phyloP scores from a whole-genome alignment of 2,113 vertebrate species.

The Solea senegalensis region DNA sequence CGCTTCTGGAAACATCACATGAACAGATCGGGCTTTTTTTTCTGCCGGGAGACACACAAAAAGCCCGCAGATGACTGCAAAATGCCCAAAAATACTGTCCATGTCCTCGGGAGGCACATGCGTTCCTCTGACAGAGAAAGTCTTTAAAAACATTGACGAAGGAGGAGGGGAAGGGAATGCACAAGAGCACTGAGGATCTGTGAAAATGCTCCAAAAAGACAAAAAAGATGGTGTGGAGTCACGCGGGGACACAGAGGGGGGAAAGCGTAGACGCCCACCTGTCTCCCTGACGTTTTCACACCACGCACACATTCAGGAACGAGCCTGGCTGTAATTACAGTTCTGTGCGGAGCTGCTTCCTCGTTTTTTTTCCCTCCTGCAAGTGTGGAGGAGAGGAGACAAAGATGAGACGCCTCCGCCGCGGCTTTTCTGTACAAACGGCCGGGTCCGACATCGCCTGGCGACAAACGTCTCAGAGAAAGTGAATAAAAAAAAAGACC shows the following conservation, averaged over 20 bases:
- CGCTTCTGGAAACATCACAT: slow-evolving; percentile 29
- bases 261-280: background rate
- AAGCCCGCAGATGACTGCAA: slow-evolving; percentile 48
- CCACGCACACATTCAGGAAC: slow-evolving; percentile 1
- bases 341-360: slow-evolving; percentile 35
- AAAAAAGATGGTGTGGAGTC: slow-evolving; percentile 38
- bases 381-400: background rate
- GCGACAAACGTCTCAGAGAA: background rate
- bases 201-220: slow-evolving; percentile 9
- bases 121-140: slow-evolving; percentile 23
- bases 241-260: background rate
- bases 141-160: slow-evolving; percentile 1
- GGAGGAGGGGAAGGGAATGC: slow-evolving; percentile 31
- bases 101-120: slow-evolving; percentile 33
- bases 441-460: background rate
- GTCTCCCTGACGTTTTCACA: background rate
- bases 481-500: too few species aligned
- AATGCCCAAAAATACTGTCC: slow-evolving; percentile 67
- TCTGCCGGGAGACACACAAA: background rate
- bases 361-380: slow-evolving; percentile 16
- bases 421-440: slow-evolving; percentile 29
- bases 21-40: slow-evolving; percentile 24
- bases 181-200: slow-evolving; percentile 37
- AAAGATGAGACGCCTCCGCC: slow-evolving; percentile 3
- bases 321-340: slow-evolving; percentile 39